phyloP scores from a whole-genome alignment of 2,797 vertebrate genomes.

The Gymnocypris eckloni region DNA sequence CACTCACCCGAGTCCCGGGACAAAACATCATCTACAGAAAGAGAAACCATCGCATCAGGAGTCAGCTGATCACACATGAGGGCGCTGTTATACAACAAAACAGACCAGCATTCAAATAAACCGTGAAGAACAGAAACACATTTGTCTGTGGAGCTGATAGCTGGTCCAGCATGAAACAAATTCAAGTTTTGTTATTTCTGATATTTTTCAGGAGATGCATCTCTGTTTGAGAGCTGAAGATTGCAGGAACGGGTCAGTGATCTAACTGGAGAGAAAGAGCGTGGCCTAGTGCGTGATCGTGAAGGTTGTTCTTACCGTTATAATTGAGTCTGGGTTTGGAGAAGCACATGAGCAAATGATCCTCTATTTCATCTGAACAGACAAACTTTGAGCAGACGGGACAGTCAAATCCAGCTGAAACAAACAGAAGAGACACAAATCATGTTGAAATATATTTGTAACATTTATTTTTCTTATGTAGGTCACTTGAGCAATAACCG shows the following conservation, averaged over 20 bases:
- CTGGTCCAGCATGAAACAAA: background rate
- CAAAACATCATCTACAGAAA: constrained; percentile 91
- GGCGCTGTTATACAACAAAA: background rate
- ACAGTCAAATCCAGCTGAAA: constrained; percentile 91
- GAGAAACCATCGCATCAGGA: background rate
- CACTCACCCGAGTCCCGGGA: constrained; percentile 96
- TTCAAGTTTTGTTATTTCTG: background rate
- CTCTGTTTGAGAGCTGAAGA: background rate
- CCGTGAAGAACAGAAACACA: background rate
- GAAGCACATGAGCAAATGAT: constrained; percentile 97
- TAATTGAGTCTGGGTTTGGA: constrained; percentile 95
- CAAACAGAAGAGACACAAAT: constrained; percentile 18
- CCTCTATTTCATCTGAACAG: constrained; percentile 93
- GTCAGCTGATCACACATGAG: background rate
- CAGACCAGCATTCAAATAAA: background rate
- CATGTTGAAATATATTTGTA: background rate
- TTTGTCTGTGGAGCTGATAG: background rate
- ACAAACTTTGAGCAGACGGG: constrained; percentile 97
- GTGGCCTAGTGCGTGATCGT: background rate
- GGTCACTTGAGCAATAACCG: background rate
- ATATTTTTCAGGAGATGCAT: background rate
- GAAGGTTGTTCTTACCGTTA: constrained; percentile 87
- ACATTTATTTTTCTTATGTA: background rate
- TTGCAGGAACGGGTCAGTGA: background rate
- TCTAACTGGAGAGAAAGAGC: background rate